A percentile compares a stretch with the other conserved stretches of the same genome.
phyloP scores from a whole-genome alignment of 2,113 vertebrate genomes.

The Toxotes jaculatrix region DNA sequence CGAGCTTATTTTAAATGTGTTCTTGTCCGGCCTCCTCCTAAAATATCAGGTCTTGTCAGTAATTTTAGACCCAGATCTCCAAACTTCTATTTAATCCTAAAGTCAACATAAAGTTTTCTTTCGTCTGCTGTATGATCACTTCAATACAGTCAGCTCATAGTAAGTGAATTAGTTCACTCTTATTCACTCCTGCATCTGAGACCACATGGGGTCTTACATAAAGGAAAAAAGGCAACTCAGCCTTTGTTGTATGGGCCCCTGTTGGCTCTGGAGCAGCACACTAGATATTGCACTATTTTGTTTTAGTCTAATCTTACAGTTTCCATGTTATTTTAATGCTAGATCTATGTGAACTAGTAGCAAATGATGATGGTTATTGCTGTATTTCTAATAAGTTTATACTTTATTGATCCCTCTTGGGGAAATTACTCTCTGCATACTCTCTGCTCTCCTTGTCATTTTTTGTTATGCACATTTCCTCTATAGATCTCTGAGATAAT shows the following conservation, averaged over 20 bases:
- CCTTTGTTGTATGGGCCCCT: neutral
- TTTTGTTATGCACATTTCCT: no score
- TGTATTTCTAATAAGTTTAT: no score
- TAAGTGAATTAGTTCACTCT: no score
- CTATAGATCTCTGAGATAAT: no score
- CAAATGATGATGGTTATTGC: no score
- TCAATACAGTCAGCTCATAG: neutral
- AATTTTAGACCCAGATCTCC: neutral
- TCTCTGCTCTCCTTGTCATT: no score
- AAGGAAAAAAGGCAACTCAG: neutral
- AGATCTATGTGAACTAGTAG: neutral
- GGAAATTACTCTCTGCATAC: no score
- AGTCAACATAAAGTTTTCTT: neutral
- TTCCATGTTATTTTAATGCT: no score
- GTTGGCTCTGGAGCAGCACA: neutral
- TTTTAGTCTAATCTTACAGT: neutral
- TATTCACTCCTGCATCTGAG: no score
- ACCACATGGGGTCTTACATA: neutral
- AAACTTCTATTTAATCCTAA: neutral
- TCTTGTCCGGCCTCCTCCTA: constrained; percentile 10
- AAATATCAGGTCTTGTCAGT: neutral
- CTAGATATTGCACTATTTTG: neutral
- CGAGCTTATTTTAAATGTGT: neutral
- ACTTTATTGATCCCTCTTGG: no score
- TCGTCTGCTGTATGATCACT: neutral